A percentile compares a stretch with the other conserved stretches of the same genome.
These are phyloP conservation scores for Ceratosolen solmsi DNA, from an alignment of 1,140 invertebrate species.

Conservation along the genomic window DNA sequence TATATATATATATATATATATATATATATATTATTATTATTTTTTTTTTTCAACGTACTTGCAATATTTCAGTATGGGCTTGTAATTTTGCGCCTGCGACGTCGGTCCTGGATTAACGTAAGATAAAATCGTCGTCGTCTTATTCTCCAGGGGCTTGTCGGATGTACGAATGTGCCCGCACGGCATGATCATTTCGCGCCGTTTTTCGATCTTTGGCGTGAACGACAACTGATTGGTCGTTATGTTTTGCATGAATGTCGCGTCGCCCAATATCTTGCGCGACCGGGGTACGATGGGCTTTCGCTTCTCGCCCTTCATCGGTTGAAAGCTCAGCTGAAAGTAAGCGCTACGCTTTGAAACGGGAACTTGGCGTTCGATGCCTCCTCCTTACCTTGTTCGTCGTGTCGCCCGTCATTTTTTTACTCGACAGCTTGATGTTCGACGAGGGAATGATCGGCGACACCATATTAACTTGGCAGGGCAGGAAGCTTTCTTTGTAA, in stretches of 20 bases:
- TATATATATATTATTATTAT: background rate
- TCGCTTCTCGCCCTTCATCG: conserved; percentile 59
- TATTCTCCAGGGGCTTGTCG: conserved; percentile 64
- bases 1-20: too few species aligned
- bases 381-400: conserved; percentile 64
- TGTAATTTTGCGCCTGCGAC: conserved; percentile 58
- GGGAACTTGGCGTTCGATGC: too few species aligned
- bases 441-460: conserved; percentile 58
- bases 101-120: conserved; percentile 58
- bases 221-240: conserved; percentile 82
- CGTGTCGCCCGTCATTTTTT: conserved; percentile 65
- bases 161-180: conserved; percentile 67
- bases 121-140: conserved; percentile 64
- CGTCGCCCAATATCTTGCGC: conserved; percentile 62
- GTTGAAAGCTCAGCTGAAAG: conserved; percentile 64
- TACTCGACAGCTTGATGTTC: conserved; percentile 60
- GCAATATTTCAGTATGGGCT: conserved; percentile 59
- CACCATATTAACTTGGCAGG: conserved; percentile 48
- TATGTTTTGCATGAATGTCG: conserved; percentile 80
- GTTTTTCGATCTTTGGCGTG: conserved; percentile 75
- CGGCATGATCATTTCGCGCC: conserved; percentile 65
- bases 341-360: background rate
- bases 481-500: conserved; percentile 66
- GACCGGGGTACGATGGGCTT: conserved; percentile 59
- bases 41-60: conserved; percentile 53